A percentile compares a stretch with the other conserved stretches of the same genome.
Evolutionary conservation across 2,888 invertebrate species (phyloP).

Genomic region (Exocentrus adspersus): DNA sequence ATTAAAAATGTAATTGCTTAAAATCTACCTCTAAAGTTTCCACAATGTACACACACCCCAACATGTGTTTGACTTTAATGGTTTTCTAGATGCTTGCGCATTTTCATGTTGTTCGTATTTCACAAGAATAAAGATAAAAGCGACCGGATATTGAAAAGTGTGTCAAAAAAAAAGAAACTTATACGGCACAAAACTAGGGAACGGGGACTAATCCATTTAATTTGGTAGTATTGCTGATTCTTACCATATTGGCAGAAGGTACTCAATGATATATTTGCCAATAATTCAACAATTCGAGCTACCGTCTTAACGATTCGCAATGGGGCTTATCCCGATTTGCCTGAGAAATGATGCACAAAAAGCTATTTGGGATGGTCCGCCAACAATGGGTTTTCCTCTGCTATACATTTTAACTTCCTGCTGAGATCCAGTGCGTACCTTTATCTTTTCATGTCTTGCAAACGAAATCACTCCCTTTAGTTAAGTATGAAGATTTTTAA

Average conservation of each 20-base stretch:
- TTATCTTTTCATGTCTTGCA: not conserved
- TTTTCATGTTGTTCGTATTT: no score
- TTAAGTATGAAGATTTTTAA: no score
- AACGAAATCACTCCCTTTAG: not conserved
- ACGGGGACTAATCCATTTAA: no score
- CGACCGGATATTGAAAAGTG: no score
- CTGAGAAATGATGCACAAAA: conserved; percentile 34
- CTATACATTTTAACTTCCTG: conserved; percentile 34
- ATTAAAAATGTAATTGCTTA: conserved; percentile 26
- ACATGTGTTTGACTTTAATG: conserved; percentile 3
- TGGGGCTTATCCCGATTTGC: conserved; percentile 49
- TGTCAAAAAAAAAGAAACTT: no score
- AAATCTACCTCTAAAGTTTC: conserved; percentile 10
- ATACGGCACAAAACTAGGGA: no score
- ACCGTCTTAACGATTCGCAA: conserved; percentile 52
- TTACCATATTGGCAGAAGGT: conserved; percentile 11
- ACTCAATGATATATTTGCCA: conserved; percentile 42
- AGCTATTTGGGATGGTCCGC: conserved; percentile 35
- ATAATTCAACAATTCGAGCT: conserved; percentile 51
- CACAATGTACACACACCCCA: conserved; percentile 11
- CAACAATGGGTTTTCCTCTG: conserved; percentile 31
- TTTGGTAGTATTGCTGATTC: not conserved
- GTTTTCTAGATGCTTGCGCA: no score
- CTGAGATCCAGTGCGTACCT: conserved; percentile 14
- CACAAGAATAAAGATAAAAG: no score